Evolutionary conservation across 2,113 vertebrate species (phyloP).

Genomic region (Oreochromis aureus): DNA sequence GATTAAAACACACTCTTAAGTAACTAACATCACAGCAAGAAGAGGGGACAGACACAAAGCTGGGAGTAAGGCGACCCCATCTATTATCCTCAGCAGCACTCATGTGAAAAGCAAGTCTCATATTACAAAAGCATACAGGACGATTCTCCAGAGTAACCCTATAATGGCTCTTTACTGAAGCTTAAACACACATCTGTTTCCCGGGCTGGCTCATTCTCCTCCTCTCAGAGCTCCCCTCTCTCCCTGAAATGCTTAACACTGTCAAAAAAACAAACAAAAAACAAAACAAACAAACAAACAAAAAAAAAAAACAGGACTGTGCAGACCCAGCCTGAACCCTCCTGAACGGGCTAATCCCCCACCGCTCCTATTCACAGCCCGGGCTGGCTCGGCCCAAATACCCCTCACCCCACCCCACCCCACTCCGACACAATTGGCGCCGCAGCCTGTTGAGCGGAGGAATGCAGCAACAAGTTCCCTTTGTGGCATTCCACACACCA

Average conservation of each 20-base stretch:
- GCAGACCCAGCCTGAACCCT: conserved; percentile 6
- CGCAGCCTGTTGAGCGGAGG: conserved; percentile 58
- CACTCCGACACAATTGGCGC: conserved; percentile 67
- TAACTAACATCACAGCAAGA: neutral
- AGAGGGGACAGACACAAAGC: neutral
- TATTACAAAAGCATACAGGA: neutral
- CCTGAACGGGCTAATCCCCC: conserved; percentile 40
- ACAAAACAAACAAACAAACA: no score
- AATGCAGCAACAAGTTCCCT: conserved; percentile 71
- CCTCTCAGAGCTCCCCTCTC: neutral
- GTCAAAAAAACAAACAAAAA: neutral
- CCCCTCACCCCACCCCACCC: conserved; percentile 46
- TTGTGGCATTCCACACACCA: conserved; percentile 68
- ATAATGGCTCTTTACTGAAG: neutral
- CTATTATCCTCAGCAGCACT: neutral
- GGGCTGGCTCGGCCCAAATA: conserved; percentile 33
- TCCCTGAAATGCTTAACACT: neutral
- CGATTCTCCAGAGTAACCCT: neutral
- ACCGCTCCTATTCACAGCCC: conserved; percentile 38
- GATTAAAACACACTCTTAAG: conserved; percentile 19
- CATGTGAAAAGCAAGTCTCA: neutral
- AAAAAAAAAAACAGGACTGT: neutral
- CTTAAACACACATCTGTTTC: neutral
- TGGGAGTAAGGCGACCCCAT: neutral
- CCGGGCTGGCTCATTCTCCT: neutral